Percentiles rank a stretch among this genome's conserved stretches.
Conservation (phyloP, 2,888 invertebrate genomes). For the Cheilosia grossa region DNA sequence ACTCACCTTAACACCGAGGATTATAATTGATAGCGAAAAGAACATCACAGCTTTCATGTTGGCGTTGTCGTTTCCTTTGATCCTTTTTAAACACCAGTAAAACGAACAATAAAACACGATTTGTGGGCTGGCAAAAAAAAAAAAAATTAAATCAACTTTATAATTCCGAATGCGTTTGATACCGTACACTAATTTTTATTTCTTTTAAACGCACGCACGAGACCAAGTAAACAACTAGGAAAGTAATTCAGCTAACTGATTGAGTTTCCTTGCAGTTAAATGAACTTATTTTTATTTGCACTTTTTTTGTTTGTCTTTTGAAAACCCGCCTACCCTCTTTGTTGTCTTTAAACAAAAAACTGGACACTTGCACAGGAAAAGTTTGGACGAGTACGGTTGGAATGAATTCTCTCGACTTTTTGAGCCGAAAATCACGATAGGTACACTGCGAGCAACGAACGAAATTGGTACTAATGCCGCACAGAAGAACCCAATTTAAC, state of each 20-base stretch:
- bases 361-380: too few species aligned
- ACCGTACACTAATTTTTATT: constrained; percentile 12
- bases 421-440: constrained; percentile 29
- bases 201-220: not conserved
- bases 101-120: constrained; percentile 23
- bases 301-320: constrained; percentile 3
- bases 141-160: constrained; percentile 2
- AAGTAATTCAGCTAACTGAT: constrained; percentile 56
- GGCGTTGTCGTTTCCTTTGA: constrained; percentile 53
- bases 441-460: constrained; percentile 12
- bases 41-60: constrained; percentile 81
- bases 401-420: too few species aligned
- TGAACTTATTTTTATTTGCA: constrained; percentile 2
- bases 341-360: too few species aligned
- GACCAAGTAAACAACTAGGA: constrained; percentile 8
- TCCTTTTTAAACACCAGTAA: constrained; percentile 36
- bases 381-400: too few species aligned
- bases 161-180: constrained; percentile 19
- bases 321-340: not conserved
- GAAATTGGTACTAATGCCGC: constrained; percentile 41
- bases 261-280: constrained; percentile 36
- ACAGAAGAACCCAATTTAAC: constrained; percentile 63
- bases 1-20: constrained; percentile 82
- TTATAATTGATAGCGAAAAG: constrained; percentile 81
- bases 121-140: not conserved